These are phyloP conservation scores for Eurystomus gularis DNA, from an alignment of 2,113 vertebrate species.

Conservation along the genomic window DNA sequence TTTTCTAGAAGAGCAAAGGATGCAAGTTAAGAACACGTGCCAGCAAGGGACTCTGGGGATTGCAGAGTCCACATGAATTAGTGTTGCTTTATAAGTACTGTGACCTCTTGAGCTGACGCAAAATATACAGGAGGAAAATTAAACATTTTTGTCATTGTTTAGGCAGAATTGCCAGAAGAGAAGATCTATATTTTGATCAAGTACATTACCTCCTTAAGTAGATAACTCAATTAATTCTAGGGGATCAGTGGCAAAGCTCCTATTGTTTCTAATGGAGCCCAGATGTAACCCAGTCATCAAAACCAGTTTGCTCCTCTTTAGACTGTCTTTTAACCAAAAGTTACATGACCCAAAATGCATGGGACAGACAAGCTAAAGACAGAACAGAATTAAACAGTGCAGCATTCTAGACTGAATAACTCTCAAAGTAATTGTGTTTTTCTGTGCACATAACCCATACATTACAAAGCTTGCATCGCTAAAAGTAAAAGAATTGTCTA, in stretches of 20 bases:
- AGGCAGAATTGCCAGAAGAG: not conserved
- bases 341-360: not conserved
- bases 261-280: not conserved
- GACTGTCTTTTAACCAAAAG: not conserved
- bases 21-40: not conserved
- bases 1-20: not conserved
- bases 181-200: not conserved
- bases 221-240: not conserved
- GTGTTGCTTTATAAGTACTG: not conserved
- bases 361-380: not conserved
- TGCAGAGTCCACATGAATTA: not conserved
- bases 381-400: not conserved
- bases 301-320: not conserved
- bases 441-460: not conserved
- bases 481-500: not conserved
- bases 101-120: not conserved
- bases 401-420: not conserved
- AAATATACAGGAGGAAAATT: not conserved
- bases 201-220: not conserved
- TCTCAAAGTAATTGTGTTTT: not conserved
- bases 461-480: rapidly evolving
- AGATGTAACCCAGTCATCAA: not conserved
- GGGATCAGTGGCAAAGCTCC: not conserved
- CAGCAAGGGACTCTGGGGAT: not conserved
- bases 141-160: not conserved